A percentile compares a stretch with the other conserved stretches of the same genome.
phyloP scores from a whole-genome alignment of 1,140 invertebrate species.

The Saccostrea echinata region DNA sequence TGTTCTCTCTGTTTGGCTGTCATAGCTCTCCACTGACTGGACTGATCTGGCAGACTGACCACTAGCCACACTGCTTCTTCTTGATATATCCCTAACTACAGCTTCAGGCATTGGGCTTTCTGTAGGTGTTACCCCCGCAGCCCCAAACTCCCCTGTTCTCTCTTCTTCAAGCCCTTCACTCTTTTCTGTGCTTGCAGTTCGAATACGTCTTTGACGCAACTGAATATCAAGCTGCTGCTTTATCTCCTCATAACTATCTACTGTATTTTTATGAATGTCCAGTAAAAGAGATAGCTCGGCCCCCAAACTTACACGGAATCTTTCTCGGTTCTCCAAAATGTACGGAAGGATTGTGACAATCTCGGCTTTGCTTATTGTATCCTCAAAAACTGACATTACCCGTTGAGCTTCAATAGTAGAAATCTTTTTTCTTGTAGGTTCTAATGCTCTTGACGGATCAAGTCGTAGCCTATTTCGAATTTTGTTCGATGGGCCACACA shows the following conservation, averaged over 20 bases:
- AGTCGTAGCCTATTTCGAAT: constrained; percentile 65
- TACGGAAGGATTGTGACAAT: constrained; percentile 75
- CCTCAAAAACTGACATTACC: constrained; percentile 79
- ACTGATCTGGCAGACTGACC: constrained; percentile 43
- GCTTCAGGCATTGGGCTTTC: constrained; percentile 25
- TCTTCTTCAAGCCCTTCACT: constrained; percentile 55
- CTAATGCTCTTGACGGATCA: constrained; percentile 77
- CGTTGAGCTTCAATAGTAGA: constrained; percentile 78
- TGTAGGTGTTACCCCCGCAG: constrained; percentile 30
- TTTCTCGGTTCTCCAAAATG: constrained; percentile 74
- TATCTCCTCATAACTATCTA: constrained; percentile 73
- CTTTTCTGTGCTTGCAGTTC: constrained; percentile 43
- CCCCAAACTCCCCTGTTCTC: neutral
- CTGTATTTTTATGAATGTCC: constrained; percentile 72
- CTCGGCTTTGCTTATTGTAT: constrained; percentile 74
- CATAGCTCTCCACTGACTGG: constrained; percentile 61
- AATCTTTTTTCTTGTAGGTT: constrained; percentile 78
- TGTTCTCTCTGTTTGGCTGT: constrained; percentile 69
- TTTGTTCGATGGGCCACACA: constrained; percentile 52
- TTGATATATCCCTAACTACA: constrained; percentile 43
- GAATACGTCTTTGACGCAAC: constrained; percentile 53
- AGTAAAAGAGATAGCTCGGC: constrained; percentile 70
- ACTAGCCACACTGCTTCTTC: constrained; percentile 57
- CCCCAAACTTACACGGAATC: constrained; percentile 73
- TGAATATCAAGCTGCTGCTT: constrained; percentile 68